Percentiles rank a stretch among this genome's conserved stretches.
Conservation (phyloP, 2,888 invertebrate genomes). For the Volucella inflata region DNA sequence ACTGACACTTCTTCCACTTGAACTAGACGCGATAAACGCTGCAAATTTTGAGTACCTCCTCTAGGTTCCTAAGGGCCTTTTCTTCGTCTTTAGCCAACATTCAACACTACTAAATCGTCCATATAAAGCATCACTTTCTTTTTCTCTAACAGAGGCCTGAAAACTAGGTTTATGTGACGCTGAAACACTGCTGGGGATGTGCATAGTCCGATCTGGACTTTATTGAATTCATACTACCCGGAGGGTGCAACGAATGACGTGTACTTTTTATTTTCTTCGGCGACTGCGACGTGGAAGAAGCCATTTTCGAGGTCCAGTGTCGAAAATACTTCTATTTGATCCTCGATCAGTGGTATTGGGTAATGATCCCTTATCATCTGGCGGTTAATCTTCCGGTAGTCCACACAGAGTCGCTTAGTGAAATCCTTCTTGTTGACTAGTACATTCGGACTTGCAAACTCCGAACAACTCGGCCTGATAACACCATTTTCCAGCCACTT, state of each 20-base stretch:
- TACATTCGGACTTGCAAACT: constrained; percentile 76
- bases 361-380: constrained; percentile 72
- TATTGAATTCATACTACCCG: constrained; percentile 76
- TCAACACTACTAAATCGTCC: constrained; percentile 77
- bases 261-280: constrained; percentile 70
- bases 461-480: constrained; percentile 72
- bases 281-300: constrained; percentile 79
- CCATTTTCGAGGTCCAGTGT: constrained; percentile 78
- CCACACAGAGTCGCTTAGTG: constrained; percentile 71
- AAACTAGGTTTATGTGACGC: constrained; percentile 59
- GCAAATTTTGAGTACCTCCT: too few species aligned
- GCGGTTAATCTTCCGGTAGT: constrained; percentile 66
- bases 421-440: constrained; percentile 74
- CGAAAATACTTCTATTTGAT: constrained; percentile 77
- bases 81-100: constrained; percentile 29
- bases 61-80: constrained; percentile 16
- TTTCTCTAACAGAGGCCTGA: constrained; percentile 19
- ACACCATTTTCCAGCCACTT: constrained; percentile 16
- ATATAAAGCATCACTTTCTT: constrained; percentile 68
- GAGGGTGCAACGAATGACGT: constrained; percentile 77
- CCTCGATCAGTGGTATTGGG: constrained; percentile 77
- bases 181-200: constrained; percentile 77
- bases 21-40: too few species aligned
- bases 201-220: constrained; percentile 80
- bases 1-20: too few species aligned